Evolutionary conservation across 2,113 vertebrate genomes (phyloP).

Genomic region (Cynoglossus semilaevis): DNA sequence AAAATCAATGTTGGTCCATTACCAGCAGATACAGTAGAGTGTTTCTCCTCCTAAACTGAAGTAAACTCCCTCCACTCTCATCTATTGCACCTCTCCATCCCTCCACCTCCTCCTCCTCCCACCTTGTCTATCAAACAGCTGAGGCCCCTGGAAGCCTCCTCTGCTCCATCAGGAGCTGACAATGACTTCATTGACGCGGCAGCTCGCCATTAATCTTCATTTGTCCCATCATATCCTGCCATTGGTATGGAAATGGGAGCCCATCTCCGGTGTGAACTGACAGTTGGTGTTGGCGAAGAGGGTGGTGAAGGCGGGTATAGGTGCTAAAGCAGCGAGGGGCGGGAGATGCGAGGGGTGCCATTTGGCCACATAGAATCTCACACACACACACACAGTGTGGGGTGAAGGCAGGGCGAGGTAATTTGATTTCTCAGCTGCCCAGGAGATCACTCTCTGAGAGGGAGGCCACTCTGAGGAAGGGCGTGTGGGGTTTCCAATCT

Average conservation of each 20-base stretch:
- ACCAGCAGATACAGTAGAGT: too few species aligned
- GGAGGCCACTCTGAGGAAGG: constrained; percentile 58
- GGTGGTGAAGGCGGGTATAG: constrained; percentile 37
- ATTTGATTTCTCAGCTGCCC: constrained; percentile 73
- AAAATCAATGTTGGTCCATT: neutral
- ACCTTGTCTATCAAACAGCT: constrained; percentile 58
- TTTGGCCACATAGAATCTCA: constrained; percentile 65
- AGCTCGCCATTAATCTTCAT: constrained; percentile 81
- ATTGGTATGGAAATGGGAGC: constrained; percentile 79
- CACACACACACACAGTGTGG: constrained; percentile 37
- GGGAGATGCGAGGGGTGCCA: constrained; percentile 55
- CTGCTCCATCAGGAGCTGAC: constrained; percentile 68
- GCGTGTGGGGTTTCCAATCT: constrained; percentile 57
- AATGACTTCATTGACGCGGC: constrained; percentile 74
- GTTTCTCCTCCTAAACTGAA: too few species aligned
- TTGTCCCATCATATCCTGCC: constrained; percentile 79
- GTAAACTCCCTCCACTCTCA: neutral
- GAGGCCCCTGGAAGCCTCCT: constrained; percentile 64
- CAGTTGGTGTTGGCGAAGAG: constrained; percentile 17
- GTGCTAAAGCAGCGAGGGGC: constrained; percentile 22
- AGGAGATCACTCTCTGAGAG: constrained; percentile 71
- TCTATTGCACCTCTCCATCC: constrained; percentile 20
- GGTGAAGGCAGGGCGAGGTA: constrained; percentile 53
- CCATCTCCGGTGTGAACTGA: constrained; percentile 60
- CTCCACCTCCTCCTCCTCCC: constrained; percentile 22